Conservation (phyloP, 35 echinoderm and acorn worm species). For the Heliocidaris tuberculata region DNA sequence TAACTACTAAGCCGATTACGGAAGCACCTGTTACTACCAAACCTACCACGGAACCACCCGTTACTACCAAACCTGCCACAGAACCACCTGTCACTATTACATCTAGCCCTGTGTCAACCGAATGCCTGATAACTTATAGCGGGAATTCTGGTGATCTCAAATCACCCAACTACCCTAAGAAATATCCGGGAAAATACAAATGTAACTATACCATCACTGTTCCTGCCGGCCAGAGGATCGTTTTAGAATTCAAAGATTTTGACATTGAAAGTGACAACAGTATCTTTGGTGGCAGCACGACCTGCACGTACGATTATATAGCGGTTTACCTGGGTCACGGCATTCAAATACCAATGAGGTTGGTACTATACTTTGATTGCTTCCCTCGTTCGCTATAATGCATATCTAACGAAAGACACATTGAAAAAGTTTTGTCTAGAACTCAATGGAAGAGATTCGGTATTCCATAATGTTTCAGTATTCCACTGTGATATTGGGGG, state of each 20-base stretch:
- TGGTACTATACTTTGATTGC: background rate
- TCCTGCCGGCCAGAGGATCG: background rate
- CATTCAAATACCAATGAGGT: background rate
- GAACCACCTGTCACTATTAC: background rate
- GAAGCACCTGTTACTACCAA: background rate
- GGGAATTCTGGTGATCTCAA: background rate
- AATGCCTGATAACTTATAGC: background rate
- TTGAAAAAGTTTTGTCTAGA: no score
- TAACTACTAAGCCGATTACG: background rate
- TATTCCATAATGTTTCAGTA: no score
- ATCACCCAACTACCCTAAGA: background rate
- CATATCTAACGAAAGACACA: no score
- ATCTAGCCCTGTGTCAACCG: background rate
- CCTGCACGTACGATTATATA: background rate
- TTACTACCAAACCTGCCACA: background rate
- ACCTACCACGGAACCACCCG: background rate
- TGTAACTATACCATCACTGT: conserved; percentile 4
- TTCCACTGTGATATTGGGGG: no score
- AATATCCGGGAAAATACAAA: background rate
- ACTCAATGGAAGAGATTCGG: no score
- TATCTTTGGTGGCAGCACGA: background rate
- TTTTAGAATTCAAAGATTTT: background rate
- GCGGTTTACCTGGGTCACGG: background rate
- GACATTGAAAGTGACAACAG: background rate
- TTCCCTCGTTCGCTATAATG: no score